Evolutionary conservation across 2,113 vertebrate species (phyloP).

Genomic region (Holacanthus passer): DNA sequence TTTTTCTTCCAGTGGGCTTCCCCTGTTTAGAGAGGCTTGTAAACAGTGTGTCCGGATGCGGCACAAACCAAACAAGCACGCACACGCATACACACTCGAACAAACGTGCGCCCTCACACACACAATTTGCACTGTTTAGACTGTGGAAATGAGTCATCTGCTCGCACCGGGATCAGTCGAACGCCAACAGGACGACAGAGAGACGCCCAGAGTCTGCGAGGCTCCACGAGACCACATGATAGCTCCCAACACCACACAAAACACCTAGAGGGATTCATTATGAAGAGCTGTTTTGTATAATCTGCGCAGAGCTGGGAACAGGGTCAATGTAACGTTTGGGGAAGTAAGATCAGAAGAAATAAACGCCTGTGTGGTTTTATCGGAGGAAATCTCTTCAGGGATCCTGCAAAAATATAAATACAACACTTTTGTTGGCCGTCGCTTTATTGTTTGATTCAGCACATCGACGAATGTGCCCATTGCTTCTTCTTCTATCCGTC

Average conservation of each 20-base stretch:
- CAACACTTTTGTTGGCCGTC: background rate
- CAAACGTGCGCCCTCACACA: constrained; percentile 51
- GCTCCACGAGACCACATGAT: constrained; percentile 53
- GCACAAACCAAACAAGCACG: constrained; percentile 74
- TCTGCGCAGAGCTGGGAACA: constrained; percentile 22
- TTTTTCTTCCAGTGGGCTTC: constrained; percentile 75
- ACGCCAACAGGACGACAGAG: constrained; percentile 62
- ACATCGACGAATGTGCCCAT: background rate
- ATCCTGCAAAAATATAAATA: constrained; percentile 13
- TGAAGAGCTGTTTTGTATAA: constrained; percentile 44
- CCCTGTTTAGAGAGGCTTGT: constrained; percentile 79
- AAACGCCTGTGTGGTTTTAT: constrained; percentile 15
- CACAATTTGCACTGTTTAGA: constrained; percentile 75
- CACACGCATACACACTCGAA: constrained; percentile 10
- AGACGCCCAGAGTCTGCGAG: constrained; percentile 66
- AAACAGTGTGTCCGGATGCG: constrained; percentile 79
- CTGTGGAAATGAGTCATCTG: constrained; percentile 78
- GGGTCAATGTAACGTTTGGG: constrained; percentile 15
- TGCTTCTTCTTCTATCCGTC: background rate
- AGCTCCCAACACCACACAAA: constrained; percentile 52
- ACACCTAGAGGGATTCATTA: constrained; percentile 57
- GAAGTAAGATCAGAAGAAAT: constrained; percentile 28
- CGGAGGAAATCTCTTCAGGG: constrained; percentile 5
- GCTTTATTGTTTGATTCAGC: background rate
- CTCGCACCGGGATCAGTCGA: constrained; percentile 61